phyloP scores from a whole-genome alignment of 2,888 invertebrate genomes.

The Priocnemis perturbator region DNA sequence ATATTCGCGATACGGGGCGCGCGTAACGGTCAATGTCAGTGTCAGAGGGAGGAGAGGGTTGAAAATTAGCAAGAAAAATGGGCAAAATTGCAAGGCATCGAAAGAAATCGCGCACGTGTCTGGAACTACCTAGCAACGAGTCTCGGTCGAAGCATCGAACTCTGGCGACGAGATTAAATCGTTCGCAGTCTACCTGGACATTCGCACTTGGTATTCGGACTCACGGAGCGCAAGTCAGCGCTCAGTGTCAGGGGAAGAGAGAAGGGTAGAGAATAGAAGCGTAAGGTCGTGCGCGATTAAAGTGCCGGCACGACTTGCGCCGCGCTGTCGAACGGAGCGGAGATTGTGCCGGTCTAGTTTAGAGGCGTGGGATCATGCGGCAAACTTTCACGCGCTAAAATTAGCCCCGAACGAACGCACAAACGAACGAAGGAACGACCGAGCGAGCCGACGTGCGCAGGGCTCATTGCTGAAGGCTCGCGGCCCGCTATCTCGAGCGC shows the following conservation, averaged over 20 bases:
- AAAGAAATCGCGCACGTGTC: no score
- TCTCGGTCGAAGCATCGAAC: no score
- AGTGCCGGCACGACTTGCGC: constrained; percentile 37
- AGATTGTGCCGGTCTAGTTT: constrained; percentile 41
- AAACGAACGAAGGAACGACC: neutral
- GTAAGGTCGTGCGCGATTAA: constrained; percentile 35
- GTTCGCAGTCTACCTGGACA: no score
- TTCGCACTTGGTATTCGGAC: no score
- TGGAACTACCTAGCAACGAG: no score
- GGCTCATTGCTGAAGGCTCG: constrained; percentile 48
- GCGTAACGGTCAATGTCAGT: no score
- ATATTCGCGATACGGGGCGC: no score
- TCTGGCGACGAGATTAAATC: no score
- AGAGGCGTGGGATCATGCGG: constrained; percentile 46
- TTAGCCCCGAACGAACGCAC: constrained; percentile 32
- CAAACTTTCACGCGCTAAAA: constrained; percentile 57
- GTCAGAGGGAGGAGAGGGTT: neutral
- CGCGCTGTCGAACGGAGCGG: constrained; percentile 26
- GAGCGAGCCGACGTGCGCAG: constrained; percentile 9
- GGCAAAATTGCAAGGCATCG: no score
- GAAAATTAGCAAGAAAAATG: constrained; percentile 1
- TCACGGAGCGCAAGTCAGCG: constrained; percentile 19
- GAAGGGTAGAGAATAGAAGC: neutral
- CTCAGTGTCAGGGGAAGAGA: constrained; percentile 42
- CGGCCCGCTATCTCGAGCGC: constrained; percentile 10